A percentile compares a stretch with the other conserved stretches of the same genome.
Conservation (phyloP, 2,113 vertebrate genomes). For the Equus przewalskii region DNA sequence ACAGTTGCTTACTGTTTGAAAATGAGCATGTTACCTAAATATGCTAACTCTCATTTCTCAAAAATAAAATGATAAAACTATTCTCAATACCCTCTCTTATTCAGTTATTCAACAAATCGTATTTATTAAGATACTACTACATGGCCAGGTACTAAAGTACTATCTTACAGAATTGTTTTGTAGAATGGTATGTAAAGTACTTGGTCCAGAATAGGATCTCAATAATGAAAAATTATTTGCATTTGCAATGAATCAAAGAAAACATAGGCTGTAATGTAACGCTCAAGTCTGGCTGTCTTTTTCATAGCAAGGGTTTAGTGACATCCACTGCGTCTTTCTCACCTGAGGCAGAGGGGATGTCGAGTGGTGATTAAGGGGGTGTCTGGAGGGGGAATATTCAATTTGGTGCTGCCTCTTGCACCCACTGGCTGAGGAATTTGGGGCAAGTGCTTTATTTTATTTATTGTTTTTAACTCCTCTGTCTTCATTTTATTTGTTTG, state of each 20-base stretch:
- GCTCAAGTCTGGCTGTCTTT: not conserved
- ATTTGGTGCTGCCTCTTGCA: not conserved
- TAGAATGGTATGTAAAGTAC: not conserved
- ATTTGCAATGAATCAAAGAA: not conserved
- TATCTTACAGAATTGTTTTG: not conserved
- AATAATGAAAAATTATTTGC: not conserved
- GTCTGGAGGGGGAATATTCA: not conserved
- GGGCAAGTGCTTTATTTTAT: not conserved
- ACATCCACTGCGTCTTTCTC: not conserved
- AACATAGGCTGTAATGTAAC: not conserved
- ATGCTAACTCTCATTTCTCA: not conserved
- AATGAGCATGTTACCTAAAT: not conserved
- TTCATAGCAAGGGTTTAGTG: not conserved
- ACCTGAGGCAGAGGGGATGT: not conserved
- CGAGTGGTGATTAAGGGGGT: not conserved
- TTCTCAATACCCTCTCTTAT: not conserved
- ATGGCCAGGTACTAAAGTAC: not conserved
- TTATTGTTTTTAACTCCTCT: not conserved
- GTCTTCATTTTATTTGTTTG: not conserved
- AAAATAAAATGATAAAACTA: slow-evolving; percentile 10
- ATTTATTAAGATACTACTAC: not conserved
- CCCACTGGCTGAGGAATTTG: not conserved
- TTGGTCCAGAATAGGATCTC: not conserved
- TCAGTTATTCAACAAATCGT: not conserved
- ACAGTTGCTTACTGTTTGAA: not conserved